Conservation (phyloP, 2,113 vertebrate genomes). For the Campylorhamphus procurvoides region DNA sequence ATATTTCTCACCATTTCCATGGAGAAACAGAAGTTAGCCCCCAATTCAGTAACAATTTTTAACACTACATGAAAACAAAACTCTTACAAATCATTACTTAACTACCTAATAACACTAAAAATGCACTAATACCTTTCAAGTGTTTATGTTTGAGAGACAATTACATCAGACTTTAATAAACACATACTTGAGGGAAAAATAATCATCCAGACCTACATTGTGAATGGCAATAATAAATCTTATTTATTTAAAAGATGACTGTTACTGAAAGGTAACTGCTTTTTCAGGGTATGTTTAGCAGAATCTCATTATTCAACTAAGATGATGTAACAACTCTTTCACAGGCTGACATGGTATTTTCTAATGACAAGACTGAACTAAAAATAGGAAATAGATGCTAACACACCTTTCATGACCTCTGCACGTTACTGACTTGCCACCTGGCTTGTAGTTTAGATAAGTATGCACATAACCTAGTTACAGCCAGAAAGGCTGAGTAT, state of each 20-base stretch:
- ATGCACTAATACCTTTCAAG: neutral
- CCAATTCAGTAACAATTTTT: neutral
- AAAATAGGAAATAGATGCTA: slow-evolving; percentile 31
- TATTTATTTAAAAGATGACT: slow-evolving; percentile 27
- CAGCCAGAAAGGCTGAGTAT: neutral
- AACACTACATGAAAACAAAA: neutral
- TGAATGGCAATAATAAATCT: slow-evolving; percentile 7
- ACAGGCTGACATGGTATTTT: slow-evolving; percentile 8
- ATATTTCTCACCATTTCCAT: neutral
- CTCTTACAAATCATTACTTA: neutral
- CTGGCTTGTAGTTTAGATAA: neutral
- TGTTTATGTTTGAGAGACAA: neutral
- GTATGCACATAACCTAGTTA: neutral
- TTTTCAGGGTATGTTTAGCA: neutral
- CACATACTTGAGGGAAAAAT: neutral
- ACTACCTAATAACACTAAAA: neutral
- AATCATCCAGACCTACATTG: slow-evolving; percentile 19
- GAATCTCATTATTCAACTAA: slow-evolving; percentile 48
- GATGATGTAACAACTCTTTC: neutral
- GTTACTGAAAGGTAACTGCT: neutral
- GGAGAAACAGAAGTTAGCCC: neutral
- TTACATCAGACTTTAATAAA: neutral
- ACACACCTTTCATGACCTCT: neutral
- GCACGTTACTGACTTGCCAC: neutral
- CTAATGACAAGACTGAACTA: neutral